Evolutionary conservation across 2,797 vertebrate genomes (phyloP), one percentile per base, ranked within the genome.

Genomic region (Chaenodraco wilsoni): DNA sequence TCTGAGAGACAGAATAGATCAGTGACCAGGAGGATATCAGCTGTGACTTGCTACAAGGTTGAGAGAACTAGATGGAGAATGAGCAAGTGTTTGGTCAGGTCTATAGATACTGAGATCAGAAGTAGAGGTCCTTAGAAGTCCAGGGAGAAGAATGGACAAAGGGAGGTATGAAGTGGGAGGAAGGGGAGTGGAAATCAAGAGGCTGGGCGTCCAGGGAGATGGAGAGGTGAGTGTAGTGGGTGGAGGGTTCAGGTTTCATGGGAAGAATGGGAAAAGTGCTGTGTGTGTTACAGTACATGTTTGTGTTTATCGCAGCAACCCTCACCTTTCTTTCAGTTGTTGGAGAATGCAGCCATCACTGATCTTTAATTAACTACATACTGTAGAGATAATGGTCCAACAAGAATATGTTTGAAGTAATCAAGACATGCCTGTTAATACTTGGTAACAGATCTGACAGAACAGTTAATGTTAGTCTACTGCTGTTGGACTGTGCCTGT

Each of bases 181-280:
- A 45, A 51, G 63, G 57, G 43, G 44, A 65, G 54, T 43, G 65
- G 62, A 71, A 50, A 73, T 59, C 37, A 49, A 56, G 60, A 84
- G 54, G 62, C 23, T 10, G 16, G 58, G 72, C 57, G 76, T 75
- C 73, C 23, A 58, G 78, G 76, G 87, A 84, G 69, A 77, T 71
- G 58, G n/a, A 71, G 51, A 60, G 62, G 74, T 59, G 71, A 76
- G 72, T 45, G 69, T 55, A 58, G 77, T 46, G 57, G 77, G 55
- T 76, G 67, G 62, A 44, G 59, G 60, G 78, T 80, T 85, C 44
- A 77, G 49, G 62, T 77, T 54, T 74, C 63, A 76, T 65, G 65
- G 66, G 48, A 44, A 59, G 69, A 67, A 74, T 68, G 33, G 46
- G 56, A 59, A 58, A 71, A 66, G 57, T 49, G 10, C 5, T 33